Evolutionary conservation across 2,113 vertebrate genomes (phyloP), one percentile per base, ranked within the genome.

Genomic region (Papio anubis): DNA sequence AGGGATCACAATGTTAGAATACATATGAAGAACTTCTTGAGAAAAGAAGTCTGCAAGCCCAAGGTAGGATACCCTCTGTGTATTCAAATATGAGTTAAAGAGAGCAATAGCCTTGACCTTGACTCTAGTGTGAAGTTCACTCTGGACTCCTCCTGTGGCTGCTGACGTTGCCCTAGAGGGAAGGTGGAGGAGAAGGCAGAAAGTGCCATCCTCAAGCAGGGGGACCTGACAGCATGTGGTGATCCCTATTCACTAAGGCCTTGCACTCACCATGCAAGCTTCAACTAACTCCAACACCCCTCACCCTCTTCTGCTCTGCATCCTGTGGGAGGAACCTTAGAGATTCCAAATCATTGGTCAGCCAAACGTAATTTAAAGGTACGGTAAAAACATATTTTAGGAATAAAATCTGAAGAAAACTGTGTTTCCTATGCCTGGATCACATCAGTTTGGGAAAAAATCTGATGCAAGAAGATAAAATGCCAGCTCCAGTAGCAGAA

Each of bases 401-500:
- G 93, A 85, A 91, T 96, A 76, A 93, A 89, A 72, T 97, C 73
- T 57, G 78, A 94, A 83, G 88, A 14, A 72, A 90, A 97, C 86
- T 85, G 91, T 72, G 59, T 85, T 93, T 95, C 70, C 2, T 83
- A n/a, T 79, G 90, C 61, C 85, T 83, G 78, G 96, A 82, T 97
- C 94, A 93, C 95, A 76, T 95, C 90, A 59, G 75, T 96, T 96
- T 97, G 87, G 88, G 88, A 93, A 96, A 92, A 94, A 96, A 89
- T 97, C 95, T 97, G 97, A 97, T 95, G 97, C 97, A 96, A 97
- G 96, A 95, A 97, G 96, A 96, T 94, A 96, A 96, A 97, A 95
- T 3, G 82, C 78, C 96, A 94, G 93, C 94, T 95, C 93, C 96
- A n/a, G 97, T 97, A 97, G 98, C 97, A 93, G 75, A 87, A 95